Evolutionary conservation across 2,888 invertebrate species (phyloP).

Genomic region (Heterodera filipjevi): DNA sequence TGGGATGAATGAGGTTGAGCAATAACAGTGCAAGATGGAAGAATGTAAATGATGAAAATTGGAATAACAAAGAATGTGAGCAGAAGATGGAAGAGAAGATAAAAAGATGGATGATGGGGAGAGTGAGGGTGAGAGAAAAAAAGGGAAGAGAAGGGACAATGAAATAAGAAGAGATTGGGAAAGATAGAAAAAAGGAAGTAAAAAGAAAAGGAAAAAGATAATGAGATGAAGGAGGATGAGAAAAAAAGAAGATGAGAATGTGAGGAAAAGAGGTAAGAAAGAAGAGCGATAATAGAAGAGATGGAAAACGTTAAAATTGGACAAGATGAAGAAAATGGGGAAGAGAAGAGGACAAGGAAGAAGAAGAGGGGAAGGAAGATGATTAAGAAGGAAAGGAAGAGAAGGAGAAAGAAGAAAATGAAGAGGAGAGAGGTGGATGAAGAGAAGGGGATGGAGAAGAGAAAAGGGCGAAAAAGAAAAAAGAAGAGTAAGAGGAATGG

Average conservation of each 20-base stretch:
- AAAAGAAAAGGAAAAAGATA: background rate
- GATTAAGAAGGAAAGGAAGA: background rate
- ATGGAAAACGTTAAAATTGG: too few relatives aligned
- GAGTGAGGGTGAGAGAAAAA: background rate
- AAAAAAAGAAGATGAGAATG: background rate
- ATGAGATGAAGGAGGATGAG: background rate
- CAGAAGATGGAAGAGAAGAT: background rate
- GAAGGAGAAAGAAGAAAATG: background rate
- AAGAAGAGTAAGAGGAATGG: background rate
- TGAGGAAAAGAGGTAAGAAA: too few relatives aligned
- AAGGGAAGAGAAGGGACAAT: too few relatives aligned
- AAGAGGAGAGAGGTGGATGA: background rate
- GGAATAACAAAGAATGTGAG: too few relatives aligned
- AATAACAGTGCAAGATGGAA: too few relatives aligned
- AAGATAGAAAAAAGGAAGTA: too few relatives aligned
- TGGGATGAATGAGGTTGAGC: background rate
- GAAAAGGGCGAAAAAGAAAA: background rate
- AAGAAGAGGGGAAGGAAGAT: background rate
- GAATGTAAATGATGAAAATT: too few relatives aligned
- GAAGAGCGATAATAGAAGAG: too few relatives aligned
- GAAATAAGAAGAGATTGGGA: too few relatives aligned
- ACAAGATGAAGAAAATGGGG: too few relatives aligned
- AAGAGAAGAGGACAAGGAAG: background rate
- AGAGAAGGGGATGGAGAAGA: background rate
- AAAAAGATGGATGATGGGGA: background rate